Base-by-base conservation (phyloP, 2,888 invertebrate species). In the Zygaena filipendulae region DNA sequence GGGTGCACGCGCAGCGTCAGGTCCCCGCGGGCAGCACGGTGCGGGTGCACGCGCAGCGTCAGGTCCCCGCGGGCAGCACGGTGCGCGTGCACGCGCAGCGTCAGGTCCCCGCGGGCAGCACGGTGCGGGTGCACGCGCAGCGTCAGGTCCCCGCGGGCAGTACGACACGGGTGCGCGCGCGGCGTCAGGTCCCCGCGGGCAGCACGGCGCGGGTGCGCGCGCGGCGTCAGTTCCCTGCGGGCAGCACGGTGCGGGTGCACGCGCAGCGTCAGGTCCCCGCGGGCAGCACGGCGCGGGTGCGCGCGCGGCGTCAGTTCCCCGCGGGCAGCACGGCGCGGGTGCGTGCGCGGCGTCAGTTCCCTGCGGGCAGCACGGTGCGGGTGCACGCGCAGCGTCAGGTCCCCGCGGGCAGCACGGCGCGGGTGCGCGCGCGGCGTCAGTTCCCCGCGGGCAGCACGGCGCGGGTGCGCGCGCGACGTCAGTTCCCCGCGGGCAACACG, bases 151-250 rank as follows among this genome's bases (percentile, higher is more conserved):
- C 16, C 24, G 25, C 28, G 11, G 14, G 23, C 25, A 24, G 20
- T 19, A 27, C 41, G 43, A 26, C 34, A 38, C 25, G 40, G 16
- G 38, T 43, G 45, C 36, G 69, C 72, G 47, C 50, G n/a, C 11
- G n/a, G 18, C 19, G 16, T 11, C 26, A 23, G 11, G 13, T 74
- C 20, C 25, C 16, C 24, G 25, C 28, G 11, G 14, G 23, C 25
- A 24, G 20, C 22, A 27, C 41, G 43, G 27, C 34, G 38, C 25
- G 40, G 16, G 38, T 43, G 45, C 36, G 69, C 72, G 47, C 50
- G n/a, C n/a, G n/a, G n/a, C n/a, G n/a, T n/a, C 74, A 75, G 74
- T 77, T 74, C 43, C 77, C 72, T 42, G 74, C 75, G 21, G 75
- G 71, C 44, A 75, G 62, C 35, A 72, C 69, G 30, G 75, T 66